Base-by-base conservation (phyloP, 1,140 invertebrate genomes). In the Drosophila ananassae region DNA sequence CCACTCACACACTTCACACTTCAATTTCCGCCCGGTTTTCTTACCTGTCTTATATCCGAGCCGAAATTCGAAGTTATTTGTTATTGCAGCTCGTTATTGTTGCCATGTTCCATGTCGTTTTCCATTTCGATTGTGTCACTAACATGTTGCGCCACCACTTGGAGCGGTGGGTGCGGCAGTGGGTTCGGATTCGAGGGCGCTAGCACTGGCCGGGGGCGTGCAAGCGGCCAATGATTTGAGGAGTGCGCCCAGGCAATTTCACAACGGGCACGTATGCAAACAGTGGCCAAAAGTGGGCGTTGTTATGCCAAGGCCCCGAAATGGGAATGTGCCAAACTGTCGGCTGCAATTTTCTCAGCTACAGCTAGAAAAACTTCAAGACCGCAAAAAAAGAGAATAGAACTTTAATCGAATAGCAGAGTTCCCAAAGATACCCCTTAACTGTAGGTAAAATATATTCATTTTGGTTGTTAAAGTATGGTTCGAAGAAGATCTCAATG, bases 101-200 rank as follows among this genome's bases (percentile, higher is more conserved):
- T 78, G 76, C 66, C 60, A 77, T 81, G 69, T 85, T 77, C 63
- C 81, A 87, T 78, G 81, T 78, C 81, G 82, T 81, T 85, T 85
- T 82, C 78, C 82, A 85, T 85, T 85, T 87, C 81, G 79, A 85
- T 87, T 87, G 81, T 85, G 81, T 85, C 81, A 85, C 57, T 82
- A 87, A 85, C 81, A 85, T 82, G 82, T 78, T 78, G 68, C 82
- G 74, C 73, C 69, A 63, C 63, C 66, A 41, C 9, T 44, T 28
- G 50, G 48, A 53, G 17, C 7, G 60, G 24, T 44, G 21, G 30
- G 28, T 67, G 30, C 30, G 13, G 39, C 52, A 41, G 12, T 24
- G 50, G 24, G 7, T 25, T 8, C 3, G n/a, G n/a, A 13, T 2
- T 41, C 3, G 12, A 10, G 12, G 13, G 39, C 39, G 12, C 12